Percentiles rank a stretch among this genome's conserved stretches.
These are phyloP conservation scores for Calliscelio sp. DNA, from an alignment of 2,888 invertebrate species.

Conservation along the genomic window DNA sequence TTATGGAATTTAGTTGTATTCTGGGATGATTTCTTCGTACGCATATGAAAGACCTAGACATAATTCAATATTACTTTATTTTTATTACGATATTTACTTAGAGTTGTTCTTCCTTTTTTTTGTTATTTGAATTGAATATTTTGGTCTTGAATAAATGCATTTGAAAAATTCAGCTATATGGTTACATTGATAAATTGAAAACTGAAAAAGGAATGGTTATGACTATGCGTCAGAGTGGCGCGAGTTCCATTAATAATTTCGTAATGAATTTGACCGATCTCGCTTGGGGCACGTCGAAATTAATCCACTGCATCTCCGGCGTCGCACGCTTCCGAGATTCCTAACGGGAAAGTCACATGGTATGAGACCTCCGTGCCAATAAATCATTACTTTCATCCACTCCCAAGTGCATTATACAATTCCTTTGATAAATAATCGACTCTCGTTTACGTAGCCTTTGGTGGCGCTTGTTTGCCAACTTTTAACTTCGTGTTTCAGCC, in stretches of 20 bases:
- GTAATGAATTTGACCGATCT: conserved; percentile 55
- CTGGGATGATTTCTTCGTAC: conserved; percentile 1
- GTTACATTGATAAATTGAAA: too few species aligned
- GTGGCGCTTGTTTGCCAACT: conserved; percentile 28
- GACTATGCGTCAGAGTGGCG: too few species aligned
- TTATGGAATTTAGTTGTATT: conserved; percentile 16
- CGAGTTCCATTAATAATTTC: too few species aligned
- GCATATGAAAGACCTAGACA: background rate
- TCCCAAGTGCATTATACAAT: conserved; percentile 55
- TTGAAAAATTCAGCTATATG: too few species aligned
- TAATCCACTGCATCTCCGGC: conserved; percentile 43
- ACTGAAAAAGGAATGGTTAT: too few species aligned
- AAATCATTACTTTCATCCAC: conserved; percentile 50
- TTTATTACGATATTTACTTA: conserved; percentile 1
- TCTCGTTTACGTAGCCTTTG: conserved; percentile 49
- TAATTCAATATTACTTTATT: background rate
- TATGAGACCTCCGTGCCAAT: conserved; percentile 38
- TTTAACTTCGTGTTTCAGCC: conserved; percentile 6
- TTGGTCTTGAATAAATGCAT: too few species aligned
- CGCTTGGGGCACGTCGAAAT: conserved; percentile 35
- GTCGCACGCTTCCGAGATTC: conserved; percentile 56
- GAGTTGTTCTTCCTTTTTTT: too few species aligned
- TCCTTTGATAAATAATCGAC: conserved; percentile 53
- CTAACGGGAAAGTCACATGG: conserved; percentile 56
- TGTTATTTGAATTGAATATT: too few species aligned